A percentile compares a stretch with the other conserved stretches of the same genome.
phyloP scores from a whole-genome alignment of 2,888 invertebrate species.

The Andrena haemorrhoa region DNA sequence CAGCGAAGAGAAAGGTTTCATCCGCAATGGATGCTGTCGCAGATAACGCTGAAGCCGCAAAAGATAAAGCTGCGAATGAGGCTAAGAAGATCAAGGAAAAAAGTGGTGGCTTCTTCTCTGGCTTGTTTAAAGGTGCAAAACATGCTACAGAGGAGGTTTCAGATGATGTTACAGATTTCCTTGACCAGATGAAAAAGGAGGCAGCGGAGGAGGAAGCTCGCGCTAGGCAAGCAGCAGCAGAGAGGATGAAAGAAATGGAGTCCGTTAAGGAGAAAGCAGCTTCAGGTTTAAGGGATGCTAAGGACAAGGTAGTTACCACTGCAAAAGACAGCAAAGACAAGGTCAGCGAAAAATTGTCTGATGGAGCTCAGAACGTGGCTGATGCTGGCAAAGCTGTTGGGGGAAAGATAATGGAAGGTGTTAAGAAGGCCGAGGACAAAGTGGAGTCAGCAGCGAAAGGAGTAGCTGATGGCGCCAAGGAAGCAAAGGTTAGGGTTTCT shows the following conservation, averaged over 20 bases:
- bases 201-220: slow-evolving; percentile 66
- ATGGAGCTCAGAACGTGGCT: slow-evolving; percentile 33
- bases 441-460: slow-evolving; percentile 78
- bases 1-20: background rate
- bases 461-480: slow-evolving; percentile 56
- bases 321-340: slow-evolving; percentile 52
- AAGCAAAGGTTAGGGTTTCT: slow-evolving; percentile 67
- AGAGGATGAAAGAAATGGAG: background rate
- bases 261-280: background rate
- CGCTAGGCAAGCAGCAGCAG: background rate
- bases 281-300: background rate
- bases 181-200: slow-evolving; percentile 74
- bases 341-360: slow-evolving; percentile 13
- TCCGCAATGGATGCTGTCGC: no score
- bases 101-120: slow-evolving; percentile 66
- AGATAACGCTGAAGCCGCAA: slow-evolving; percentile 60
- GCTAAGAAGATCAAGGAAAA: slow-evolving; percentile 63
- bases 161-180: slow-evolving; percentile 72
- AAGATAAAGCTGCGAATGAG: slow-evolving; percentile 80
- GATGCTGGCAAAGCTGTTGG: slow-evolving; percentile 84
- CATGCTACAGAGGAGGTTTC: slow-evolving; percentile 66
- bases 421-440: slow-evolving; percentile 58
- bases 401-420: slow-evolving; percentile 34
- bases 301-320: background rate
- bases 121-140: slow-evolving; percentile 70